These are phyloP conservation scores for Cavia porcellus DNA, from an alignment of 2,113 vertebrate genomes.

Conservation along the genomic window DNA sequence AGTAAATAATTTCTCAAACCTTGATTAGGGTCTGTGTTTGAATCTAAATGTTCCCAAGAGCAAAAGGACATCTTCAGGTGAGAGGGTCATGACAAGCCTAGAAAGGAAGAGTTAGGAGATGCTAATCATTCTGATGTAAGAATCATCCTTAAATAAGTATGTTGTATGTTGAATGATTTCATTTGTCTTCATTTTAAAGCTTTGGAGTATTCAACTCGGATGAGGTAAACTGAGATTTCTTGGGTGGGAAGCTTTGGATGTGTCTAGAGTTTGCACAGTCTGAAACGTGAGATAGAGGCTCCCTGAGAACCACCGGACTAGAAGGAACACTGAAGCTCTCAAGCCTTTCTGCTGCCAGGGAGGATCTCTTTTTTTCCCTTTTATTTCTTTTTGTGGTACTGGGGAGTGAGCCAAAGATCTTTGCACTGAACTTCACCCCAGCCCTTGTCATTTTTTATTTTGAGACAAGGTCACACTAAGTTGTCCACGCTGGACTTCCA, in stretches of 20 bases:
- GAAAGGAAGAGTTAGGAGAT: not conserved
- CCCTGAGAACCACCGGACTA: not conserved
- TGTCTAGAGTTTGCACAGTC: not conserved
- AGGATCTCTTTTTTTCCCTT: not conserved
- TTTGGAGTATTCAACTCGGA: not conserved
- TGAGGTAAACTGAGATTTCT: not conserved
- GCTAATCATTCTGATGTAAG: not conserved
- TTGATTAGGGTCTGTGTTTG: not conserved
- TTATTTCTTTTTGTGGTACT: not conserved
- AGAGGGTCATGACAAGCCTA: not conserved
- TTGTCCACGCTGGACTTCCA: not conserved
- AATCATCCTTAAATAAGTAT: conserved; percentile 39
- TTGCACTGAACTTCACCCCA: not conserved
- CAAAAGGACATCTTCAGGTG: not conserved
- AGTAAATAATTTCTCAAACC: not conserved
- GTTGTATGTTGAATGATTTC: not conserved
- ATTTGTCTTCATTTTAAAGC: conserved; percentile 22
- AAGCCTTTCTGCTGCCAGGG: not conserved
- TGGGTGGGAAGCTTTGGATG: not conserved
- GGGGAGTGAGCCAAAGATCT: not conserved
- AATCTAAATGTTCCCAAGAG: not conserved
- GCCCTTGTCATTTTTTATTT: not conserved
- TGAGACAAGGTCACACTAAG: not conserved
- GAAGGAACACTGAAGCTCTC: not conserved
- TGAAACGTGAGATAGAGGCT: not conserved